Conservation (phyloP, 2,113 vertebrate genomes). For the Colossoma macropomum region DNA sequence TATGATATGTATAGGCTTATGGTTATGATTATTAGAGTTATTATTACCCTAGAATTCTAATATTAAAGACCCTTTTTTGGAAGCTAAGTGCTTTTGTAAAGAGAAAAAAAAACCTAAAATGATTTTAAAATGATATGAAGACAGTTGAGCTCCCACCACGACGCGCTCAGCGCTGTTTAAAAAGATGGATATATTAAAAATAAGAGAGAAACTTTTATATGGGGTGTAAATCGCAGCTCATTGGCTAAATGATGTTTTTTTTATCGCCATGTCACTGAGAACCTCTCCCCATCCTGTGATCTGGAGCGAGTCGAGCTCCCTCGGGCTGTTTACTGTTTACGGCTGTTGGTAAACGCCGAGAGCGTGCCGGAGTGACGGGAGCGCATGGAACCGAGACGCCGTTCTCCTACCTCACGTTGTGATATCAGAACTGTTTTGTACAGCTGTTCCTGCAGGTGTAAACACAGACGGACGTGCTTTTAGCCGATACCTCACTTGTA, state of each 20-base stretch:
- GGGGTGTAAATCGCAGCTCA: too few relatives aligned
- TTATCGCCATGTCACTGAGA: not conserved
- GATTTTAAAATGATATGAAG: too few relatives aligned
- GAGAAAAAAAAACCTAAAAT: not conserved
- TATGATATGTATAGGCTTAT: conserved; percentile 17
- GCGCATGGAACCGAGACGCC: conserved; percentile 81
- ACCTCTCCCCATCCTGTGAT: not conserved
- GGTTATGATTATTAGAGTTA: conserved; percentile 10
- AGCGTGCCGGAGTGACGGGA: not conserved
- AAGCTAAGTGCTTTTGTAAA: conserved; percentile 2
- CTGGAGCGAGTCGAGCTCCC: not conserved
- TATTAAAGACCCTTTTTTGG: not conserved
- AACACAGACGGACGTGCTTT: conserved; percentile 80
- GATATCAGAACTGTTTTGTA: conserved; percentile 81
- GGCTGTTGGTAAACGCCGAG: conserved; percentile 32
- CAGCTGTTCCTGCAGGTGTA: conserved; percentile 76
- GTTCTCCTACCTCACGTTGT: conserved; percentile 86
- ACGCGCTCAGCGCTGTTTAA: not conserved
- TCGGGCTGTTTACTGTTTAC: not conserved
- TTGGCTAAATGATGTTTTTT: not conserved
- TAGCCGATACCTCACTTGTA: conserved; percentile 81
- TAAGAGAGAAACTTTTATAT: not conserved
- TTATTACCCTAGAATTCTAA: not conserved
- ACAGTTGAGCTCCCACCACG: too few relatives aligned
- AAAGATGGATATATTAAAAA: not conserved